Conservation (phyloP, 2,888 invertebrate species). For the Meganola albula region DNA sequence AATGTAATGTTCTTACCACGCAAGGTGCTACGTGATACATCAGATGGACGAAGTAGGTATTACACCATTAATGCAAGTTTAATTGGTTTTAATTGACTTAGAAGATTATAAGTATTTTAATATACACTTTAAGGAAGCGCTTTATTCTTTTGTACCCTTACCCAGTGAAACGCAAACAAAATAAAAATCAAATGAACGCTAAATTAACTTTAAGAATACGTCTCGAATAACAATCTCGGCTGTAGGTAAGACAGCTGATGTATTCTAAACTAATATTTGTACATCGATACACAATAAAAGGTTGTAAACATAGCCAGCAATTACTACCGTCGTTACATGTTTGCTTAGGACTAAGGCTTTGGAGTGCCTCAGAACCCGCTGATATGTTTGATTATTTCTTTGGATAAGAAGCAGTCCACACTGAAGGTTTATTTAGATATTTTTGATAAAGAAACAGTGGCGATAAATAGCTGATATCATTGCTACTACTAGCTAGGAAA, state of each 20-base stretch:
- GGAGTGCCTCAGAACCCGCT: constrained; percentile 71
- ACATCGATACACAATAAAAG: constrained; percentile 74
- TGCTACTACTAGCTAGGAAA: no score
- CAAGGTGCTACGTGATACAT: no score
- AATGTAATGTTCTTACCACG: no score
- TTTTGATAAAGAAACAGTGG: constrained; percentile 21
- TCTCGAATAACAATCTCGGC: constrained; percentile 55
- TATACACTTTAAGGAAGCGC: constrained; percentile 20
- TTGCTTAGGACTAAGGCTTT: constrained; percentile 75
- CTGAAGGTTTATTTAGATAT: constrained; percentile 14
- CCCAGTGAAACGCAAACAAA: constrained; percentile 27
- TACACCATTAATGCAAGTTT: no score
- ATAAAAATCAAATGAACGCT: constrained; percentile 54
- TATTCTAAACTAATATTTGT: constrained; percentile 72
- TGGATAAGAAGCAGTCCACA: constrained; percentile 20
- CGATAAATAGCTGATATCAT: constrained; percentile 10
- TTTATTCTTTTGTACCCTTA: no score
- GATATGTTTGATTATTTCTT: constrained; percentile 65
- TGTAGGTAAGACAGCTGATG: constrained; percentile 69
- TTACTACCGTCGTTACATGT: constrained; percentile 72
- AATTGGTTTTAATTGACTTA: no score
- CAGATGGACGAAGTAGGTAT: no score
- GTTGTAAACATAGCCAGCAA: constrained; percentile 71
- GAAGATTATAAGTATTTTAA: no score
- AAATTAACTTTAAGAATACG: constrained; percentile 60